Percentiles rank a stretch among this genome's conserved stretches.
phyloP scores from a whole-genome alignment of 1,140 invertebrate genomes.

The Luehdorfia chinensis region DNA sequence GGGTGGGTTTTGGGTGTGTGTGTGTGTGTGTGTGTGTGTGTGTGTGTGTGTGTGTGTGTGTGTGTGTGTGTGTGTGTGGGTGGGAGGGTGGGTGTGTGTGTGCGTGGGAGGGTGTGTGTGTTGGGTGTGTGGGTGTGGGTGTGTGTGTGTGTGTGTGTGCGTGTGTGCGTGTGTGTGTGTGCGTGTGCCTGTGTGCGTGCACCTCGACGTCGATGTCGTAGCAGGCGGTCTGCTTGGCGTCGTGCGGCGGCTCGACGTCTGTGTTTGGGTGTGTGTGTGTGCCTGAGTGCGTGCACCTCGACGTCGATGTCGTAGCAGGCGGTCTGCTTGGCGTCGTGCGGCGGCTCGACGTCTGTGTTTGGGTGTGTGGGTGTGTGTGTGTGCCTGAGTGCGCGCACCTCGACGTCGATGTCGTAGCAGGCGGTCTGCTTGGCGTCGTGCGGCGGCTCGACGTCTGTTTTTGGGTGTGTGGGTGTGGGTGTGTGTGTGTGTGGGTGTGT shows the following conservation, averaged over 20 bases:
- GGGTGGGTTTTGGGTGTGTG: too few species aligned
- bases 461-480: too few species aligned
- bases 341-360: constrained; percentile 83
- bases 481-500: too few species aligned
- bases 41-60: too few species aligned
- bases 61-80: too few species aligned
- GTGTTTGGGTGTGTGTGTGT: background rate
- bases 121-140: too few species aligned
- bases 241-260: constrained; percentile 89
- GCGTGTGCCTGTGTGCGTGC: background rate
- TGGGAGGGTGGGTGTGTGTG: too few species aligned
- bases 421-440: constrained; percentile 98
- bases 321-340: constrained; percentile 97
- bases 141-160: too few species aligned
- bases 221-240: constrained; percentile 98
- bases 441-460: constrained; percentile 88
- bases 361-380: background rate
- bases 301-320: constrained; percentile 99
- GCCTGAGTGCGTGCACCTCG: constrained; percentile 77
- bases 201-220: constrained; percentile 99
- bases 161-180: background rate
- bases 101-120: too few species aligned
- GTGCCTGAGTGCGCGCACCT: constrained; percentile 70
- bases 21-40: too few species aligned
- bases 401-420: constrained; percentile 99